Evolutionary conservation across 2,113 vertebrate species (phyloP), one percentile per base, ranked within the genome.

Genomic region (Nibea albiflora): DNA sequence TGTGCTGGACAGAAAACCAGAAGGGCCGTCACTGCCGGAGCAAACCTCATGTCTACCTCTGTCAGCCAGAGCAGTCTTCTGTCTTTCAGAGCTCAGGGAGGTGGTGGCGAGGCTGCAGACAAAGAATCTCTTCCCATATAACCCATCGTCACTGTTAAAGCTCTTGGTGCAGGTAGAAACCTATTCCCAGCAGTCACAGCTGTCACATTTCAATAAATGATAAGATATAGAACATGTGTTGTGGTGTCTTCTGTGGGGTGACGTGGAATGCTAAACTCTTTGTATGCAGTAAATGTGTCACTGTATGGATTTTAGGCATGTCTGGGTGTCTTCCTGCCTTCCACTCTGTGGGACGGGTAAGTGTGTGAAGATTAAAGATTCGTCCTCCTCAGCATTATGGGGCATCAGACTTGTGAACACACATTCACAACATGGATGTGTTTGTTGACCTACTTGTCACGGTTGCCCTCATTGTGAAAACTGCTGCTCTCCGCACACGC

Each of bases 101-200:
- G 94, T 97, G 42, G 79, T 99, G 90, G 80, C 24, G 2, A 96
- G 94, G 87, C 90, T 99, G 76, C 96, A 96, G n/a, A 87, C 76
- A 44, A 97, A 93, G 90, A 90, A 94, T 28, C 96, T 99, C 42
- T 99, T 98, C 80, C 98, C 98, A 0, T 99, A 99, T 83, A 99
- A 98, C 73, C 95, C 98, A 0, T 88, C 94, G 3, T 96, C 96
- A 0, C 95, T 99, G 69, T 62, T 99, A 19, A 97, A 94, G 81
- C 95, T 99, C 1, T 81, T 99, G 24, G 85, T 22, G 47, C 84
- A 90, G 0, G 4, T 96, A 44, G 86, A 95, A 49, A 46, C 19
- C 22, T 78, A 9, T 35, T 81, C 28, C 11, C 28, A 79, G 15
- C 66, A 57, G 0, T 61, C 35, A 4, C 39, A 31, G 54, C 54